Conservation (phyloP, 35 echinoderm and acorn worm genomes). For the Apostichopus californicus region DNA sequence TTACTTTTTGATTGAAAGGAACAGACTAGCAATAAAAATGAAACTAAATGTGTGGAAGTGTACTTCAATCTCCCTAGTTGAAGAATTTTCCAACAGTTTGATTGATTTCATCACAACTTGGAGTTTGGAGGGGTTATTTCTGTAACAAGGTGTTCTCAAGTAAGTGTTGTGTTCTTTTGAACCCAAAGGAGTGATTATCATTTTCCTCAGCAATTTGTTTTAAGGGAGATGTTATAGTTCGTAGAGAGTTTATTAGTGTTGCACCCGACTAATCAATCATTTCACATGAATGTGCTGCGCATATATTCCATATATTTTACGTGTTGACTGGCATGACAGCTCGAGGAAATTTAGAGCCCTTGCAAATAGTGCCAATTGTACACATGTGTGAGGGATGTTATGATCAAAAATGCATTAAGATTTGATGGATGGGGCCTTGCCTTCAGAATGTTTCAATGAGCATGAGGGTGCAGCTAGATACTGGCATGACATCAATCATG, state of each 20-base stretch:
- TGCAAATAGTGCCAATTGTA: background rate
- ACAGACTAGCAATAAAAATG: too few relatives aligned
- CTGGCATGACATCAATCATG: conserved; percentile 17
- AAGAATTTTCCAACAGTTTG: too few relatives aligned
- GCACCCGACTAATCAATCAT: conserved; percentile 12
- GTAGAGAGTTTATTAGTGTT: background rate
- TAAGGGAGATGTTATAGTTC: conserved; percentile 8
- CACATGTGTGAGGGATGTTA: conserved; percentile 2
- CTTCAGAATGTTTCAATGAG: conserved; percentile 37
- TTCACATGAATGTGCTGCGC: background rate
- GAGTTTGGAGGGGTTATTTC: background rate
- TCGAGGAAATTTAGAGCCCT: conserved; percentile 10
- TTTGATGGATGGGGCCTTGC: conserved; percentile 35
- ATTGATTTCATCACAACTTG: too few relatives aligned
- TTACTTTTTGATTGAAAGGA: too few relatives aligned
- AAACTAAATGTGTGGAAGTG: too few relatives aligned
- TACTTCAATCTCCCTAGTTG: too few relatives aligned
- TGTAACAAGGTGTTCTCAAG: background rate
- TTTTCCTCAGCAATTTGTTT: background rate
- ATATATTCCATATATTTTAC: background rate
- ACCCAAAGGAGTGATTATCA: background rate
- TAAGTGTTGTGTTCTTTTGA: background rate
- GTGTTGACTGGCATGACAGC: conserved; percentile 8
- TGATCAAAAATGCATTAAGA: conserved; percentile 41
- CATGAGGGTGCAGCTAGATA: background rate